These are phyloP conservation scores for Ciconia stormi DNA, from an alignment of 2,113 vertebrate species.

Conservation along the genomic window DNA sequence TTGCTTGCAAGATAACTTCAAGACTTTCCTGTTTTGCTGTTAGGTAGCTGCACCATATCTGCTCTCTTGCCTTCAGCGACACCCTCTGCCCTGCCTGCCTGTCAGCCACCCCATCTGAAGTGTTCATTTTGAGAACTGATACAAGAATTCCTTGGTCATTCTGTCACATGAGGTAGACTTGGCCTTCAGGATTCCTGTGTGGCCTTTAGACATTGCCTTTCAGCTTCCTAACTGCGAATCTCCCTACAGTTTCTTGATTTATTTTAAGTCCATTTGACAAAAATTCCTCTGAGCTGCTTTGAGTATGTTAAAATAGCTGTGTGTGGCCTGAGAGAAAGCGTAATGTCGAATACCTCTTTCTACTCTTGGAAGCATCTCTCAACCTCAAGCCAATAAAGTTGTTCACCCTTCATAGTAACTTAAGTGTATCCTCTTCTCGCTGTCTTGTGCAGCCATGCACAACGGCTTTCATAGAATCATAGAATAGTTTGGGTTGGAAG, in stretches of 20 bases:
- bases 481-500: no score
- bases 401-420: neutral
- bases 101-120: neutral
- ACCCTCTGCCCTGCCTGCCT: neutral
- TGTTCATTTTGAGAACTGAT: neutral
- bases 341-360: neutral
- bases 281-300: neutral
- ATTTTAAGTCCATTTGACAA: neutral
- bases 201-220: neutral
- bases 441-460: neutral
- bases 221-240: neutral
- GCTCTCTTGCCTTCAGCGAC: neutral
- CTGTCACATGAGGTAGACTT: neutral
- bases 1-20: neutral
- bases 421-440: neutral
- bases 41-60: neutral
- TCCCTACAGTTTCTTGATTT: neutral
- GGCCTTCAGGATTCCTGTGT: neutral
- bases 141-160: neutral
- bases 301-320: neutral
- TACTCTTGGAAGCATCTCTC: neutral
- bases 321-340: neutral
- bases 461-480: neutral
- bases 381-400: neutral
- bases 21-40: neutral